phyloP scores from a whole-genome alignment of 2,888 invertebrate species.

The Antheraea assamensis region DNA sequence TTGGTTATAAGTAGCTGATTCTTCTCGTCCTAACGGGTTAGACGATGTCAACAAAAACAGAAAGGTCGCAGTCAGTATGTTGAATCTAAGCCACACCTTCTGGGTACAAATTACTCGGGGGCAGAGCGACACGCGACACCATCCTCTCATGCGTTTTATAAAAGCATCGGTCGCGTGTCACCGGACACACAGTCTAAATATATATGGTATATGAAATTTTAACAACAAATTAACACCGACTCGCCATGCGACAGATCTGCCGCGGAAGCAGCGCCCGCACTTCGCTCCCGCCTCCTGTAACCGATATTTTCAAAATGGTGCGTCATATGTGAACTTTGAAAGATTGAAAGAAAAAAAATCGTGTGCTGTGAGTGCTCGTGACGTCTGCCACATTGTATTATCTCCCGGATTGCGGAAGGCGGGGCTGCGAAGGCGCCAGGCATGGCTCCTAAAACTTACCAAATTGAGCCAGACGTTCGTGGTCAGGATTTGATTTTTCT shows the following conservation, averaged over 20 bases:
- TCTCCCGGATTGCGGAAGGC: constrained; percentile 52
- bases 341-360: constrained; percentile 20
- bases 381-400: constrained; percentile 27
- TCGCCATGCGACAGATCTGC: constrained; percentile 77
- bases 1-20: constrained; percentile 97
- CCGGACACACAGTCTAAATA: constrained; percentile 72
- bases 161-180: constrained; percentile 57
- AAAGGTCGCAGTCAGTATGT: constrained; percentile 82
- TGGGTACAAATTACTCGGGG: constrained; percentile 58
- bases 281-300: constrained; percentile 70
- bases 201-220: constrained; percentile 56
- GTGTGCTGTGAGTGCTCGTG: constrained; percentile 35
- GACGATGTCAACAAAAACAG: constrained; percentile 87
- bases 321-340: constrained; percentile 25
- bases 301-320: constrained; percentile 37
- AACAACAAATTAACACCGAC: constrained; percentile 77
- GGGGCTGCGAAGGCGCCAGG: constrained; percentile 68
- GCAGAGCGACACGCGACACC: constrained; percentile 51
- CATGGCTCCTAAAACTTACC: constrained; percentile 90
- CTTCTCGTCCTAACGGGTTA: constrained; percentile 95
- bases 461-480: constrained; percentile 99
- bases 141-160: constrained; percentile 15
- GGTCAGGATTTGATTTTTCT: constrained; percentile 99
- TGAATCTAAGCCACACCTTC: constrained; percentile 69
- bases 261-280: constrained; percentile 60